Percentiles rank a stretch among this genome's conserved stretches.
phyloP scores from a whole-genome alignment of 2,113 vertebrate species.

The Xyliphius kryptos region DNA sequence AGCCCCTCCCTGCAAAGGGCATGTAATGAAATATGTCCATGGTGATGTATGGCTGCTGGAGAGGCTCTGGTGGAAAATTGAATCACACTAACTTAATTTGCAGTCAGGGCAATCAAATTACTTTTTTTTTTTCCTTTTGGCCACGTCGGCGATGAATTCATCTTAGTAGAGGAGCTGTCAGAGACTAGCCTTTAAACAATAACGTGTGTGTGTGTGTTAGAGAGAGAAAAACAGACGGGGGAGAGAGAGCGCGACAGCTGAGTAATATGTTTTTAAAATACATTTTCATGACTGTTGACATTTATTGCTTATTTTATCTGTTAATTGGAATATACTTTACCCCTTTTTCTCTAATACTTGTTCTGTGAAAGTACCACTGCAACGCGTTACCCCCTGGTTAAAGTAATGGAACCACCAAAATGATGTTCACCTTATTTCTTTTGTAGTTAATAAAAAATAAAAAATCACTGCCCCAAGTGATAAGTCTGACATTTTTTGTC shows the following conservation, averaged over 20 bases:
- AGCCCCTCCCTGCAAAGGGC: slow-evolving; percentile 52
- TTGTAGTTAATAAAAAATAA: too few species aligned
- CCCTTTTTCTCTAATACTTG: not conserved
- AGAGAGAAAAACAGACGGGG: slow-evolving; percentile 39
- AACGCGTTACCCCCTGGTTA: too few species aligned
- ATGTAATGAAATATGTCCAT: slow-evolving; percentile 75
- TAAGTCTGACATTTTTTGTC: too few species aligned
- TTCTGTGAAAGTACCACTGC: not conserved
- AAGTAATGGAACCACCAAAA: too few species aligned
- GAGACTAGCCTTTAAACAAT: slow-evolving; percentile 25
- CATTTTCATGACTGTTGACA: too few species aligned
- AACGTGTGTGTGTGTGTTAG: not conserved
- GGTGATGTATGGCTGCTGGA: slow-evolving; percentile 72
- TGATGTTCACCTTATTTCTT: too few species aligned
- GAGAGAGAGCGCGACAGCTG: not conserved
- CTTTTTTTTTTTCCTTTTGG: slow-evolving; percentile 72
- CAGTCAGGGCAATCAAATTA: slow-evolving; percentile 75
- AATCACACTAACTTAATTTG: slow-evolving; percentile 81
- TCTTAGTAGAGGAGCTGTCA: slow-evolving; percentile 74
- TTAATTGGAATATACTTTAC: too few species aligned
- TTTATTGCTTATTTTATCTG: too few species aligned
- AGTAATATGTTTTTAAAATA: too few species aligned
- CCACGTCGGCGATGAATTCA: slow-evolving; percentile 65
- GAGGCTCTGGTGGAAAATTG: slow-evolving; percentile 73
- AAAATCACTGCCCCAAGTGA: too few species aligned